Percentiles rank a stretch among this genome's conserved stretches.
Evolutionary conservation across 2,797 vertebrate genomes (phyloP).

Genomic region (Gymnoscopelus braueri): DNA sequence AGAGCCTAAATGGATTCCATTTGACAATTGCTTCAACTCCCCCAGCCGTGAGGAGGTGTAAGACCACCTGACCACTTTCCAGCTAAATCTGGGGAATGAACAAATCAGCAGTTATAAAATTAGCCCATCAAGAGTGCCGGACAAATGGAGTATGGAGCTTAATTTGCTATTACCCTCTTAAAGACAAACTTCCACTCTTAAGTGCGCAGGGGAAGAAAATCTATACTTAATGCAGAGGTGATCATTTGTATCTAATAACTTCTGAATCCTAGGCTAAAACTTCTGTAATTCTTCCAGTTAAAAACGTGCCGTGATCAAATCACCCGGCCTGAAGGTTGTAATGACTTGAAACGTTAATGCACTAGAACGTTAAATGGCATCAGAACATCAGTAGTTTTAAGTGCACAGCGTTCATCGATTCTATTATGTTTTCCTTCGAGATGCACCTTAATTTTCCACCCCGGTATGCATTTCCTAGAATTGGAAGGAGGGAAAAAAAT

Average conservation of each 20-base stretch:
- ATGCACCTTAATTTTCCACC: conserved; percentile 86
- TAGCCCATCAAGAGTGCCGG: conserved; percentile 87
- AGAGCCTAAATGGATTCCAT: conserved; percentile 68
- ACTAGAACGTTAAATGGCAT: conserved; percentile 89
- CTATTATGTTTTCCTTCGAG: conserved; percentile 86
- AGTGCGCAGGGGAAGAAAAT: conserved; percentile 87
- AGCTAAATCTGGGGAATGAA: conserved; percentile 85
- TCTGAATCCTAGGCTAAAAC: conserved; percentile 86
- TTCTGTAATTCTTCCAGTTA: conserved; percentile 88
- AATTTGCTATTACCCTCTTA: conserved; percentile 90
- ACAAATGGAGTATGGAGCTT: conserved; percentile 90
- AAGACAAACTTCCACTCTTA: conserved; percentile 90
- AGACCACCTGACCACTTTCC: conserved; percentile 86
- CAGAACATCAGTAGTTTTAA: conserved; percentile 87
- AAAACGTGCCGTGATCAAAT: conserved; percentile 89
- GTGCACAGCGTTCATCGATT: conserved; percentile 87
- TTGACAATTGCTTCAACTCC: conserved; percentile 71
- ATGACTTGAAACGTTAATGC: conserved; percentile 89
- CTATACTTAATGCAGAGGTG: conserved; percentile 90
- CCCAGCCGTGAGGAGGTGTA: conserved; percentile 64
- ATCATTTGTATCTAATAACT: conserved; percentile 90
- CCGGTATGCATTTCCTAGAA: conserved; percentile 82
- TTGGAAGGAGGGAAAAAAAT: conserved; percentile 60
- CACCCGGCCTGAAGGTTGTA: conserved; percentile 83
- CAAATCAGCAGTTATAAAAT: conserved; percentile 91